Percentiles rank a stretch among this genome's conserved stretches.
These are phyloP conservation scores for Merodon equestris DNA, from an alignment of 2,888 invertebrate species.

Conservation along the genomic window DNA sequence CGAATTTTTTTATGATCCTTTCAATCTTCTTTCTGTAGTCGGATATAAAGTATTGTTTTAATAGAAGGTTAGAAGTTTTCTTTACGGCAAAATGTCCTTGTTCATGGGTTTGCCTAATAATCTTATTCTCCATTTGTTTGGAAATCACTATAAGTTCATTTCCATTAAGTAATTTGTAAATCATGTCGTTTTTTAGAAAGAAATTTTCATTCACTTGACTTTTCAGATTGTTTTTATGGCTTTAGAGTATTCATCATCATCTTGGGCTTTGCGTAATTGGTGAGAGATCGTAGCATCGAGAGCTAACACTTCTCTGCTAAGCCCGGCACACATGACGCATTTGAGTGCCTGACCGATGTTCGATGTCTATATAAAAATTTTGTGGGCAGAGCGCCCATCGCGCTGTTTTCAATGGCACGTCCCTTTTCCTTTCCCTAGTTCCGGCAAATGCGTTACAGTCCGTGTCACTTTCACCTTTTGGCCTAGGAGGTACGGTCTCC, in stretches of 20 bases:
- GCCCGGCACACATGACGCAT: conserved; percentile 67
- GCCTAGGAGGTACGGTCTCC: conserved; percentile 67
- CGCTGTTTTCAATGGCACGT: conserved; percentile 48
- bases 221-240: too few species aligned
- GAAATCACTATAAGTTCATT: conserved; percentile 49
- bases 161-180: conserved; percentile 32
- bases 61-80: conserved; percentile 17
- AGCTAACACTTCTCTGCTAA: conserved; percentile 38
- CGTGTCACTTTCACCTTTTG: too few species aligned
- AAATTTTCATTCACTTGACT: too few species aligned
- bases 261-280: conserved; percentile 15
- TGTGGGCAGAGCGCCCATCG: conserved; percentile 62
- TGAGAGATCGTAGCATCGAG: conserved; percentile 5
- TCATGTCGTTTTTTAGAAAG: conserved; percentile 20
- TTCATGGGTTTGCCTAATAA: conserved; percentile 25
- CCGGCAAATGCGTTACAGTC: conserved; percentile 45
- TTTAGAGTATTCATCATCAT: too few species aligned
- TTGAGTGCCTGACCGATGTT: conserved; percentile 56
- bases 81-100: conserved; percentile 38
- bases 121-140: conserved; percentile 16
- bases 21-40: conserved; percentile 29
- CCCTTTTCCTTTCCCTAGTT: conserved; percentile 44
- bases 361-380: conserved; percentile 61
- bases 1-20: conserved; percentile 2
- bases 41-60: conserved; percentile 16